phyloP scores from a whole-genome alignment of 1,140 invertebrate species.

The Meloidogyne exigua region DNA sequence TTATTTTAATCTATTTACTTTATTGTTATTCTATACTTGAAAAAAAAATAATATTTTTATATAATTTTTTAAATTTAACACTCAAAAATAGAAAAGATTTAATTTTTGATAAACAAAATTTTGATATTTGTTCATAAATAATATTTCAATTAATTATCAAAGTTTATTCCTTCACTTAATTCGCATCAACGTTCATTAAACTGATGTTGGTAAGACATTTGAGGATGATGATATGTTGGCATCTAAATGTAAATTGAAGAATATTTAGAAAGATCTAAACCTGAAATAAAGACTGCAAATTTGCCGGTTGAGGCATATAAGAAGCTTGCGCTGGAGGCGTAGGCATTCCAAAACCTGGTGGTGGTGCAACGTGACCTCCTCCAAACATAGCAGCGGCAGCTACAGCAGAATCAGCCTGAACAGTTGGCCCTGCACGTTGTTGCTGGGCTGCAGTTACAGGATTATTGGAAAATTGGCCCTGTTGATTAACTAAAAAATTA shows the following conservation, averaged over 20 bases:
- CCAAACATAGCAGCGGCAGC: conserved; percentile 12
- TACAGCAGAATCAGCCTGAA: neutral
- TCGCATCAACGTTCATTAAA: conserved; percentile 13
- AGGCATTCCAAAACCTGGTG: conserved; percentile 27
- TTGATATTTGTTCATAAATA: too few species aligned
- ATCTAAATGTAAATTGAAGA: conserved; percentile 7
- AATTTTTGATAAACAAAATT: too few species aligned
- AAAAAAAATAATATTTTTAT: too few species aligned
- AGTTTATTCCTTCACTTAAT: too few species aligned
- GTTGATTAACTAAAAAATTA: neutral
- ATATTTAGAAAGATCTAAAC: neutral
- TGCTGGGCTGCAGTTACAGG: neutral
- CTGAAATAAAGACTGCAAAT: conserved; percentile 24
- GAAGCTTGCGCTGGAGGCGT: conserved; percentile 17
- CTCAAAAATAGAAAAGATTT: too few species aligned
- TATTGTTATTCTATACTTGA: too few species aligned
- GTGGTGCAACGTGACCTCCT: conserved; percentile 20
- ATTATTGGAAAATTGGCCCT: neutral
- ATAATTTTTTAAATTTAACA: too few species aligned
- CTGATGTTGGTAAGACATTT: conserved; percentile 19
- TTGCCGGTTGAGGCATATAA: conserved; percentile 22
- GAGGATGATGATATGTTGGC: conserved; percentile 28
- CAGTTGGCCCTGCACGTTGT: conserved; percentile 12
- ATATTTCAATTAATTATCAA: too few species aligned
- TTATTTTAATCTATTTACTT: too few species aligned